Conservation (phyloP, 2,797 vertebrate genomes). For the Ataeniobius toweri region DNA sequence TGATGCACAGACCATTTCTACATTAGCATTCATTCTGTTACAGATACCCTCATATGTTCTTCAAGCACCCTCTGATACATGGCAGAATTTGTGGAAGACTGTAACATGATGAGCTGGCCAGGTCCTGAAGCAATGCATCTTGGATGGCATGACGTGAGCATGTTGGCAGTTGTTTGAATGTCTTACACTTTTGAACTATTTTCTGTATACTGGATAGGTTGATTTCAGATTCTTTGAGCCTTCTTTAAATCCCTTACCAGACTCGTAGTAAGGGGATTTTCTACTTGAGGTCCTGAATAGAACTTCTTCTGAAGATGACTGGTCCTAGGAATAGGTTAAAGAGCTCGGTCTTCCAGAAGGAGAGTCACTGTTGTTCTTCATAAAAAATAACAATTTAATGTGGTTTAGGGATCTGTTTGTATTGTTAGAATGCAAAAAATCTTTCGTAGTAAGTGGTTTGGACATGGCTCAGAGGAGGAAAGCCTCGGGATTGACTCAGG, state of each 20-base stretch:
- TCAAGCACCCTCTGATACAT: not conserved
- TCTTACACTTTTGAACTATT: not conserved
- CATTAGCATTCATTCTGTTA: not conserved
- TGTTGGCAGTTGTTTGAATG: too few species aligned
- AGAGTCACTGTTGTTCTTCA: not conserved
- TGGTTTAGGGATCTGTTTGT: too few species aligned
- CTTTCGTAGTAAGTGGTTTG: too few species aligned
- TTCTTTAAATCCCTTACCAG: too few species aligned
- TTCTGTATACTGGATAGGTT: not conserved
- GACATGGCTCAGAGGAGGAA: too few species aligned
- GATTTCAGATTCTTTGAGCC: too few species aligned
- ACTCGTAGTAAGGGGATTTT: not conserved
- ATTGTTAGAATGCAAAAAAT: too few species aligned
- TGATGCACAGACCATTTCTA: not conserved
- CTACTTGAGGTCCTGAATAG: not conserved
- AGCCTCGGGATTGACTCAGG: too few species aligned
- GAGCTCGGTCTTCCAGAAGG: not conserved
- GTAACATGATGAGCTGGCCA: not conserved
- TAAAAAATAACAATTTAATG: not conserved
- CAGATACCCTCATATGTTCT: not conserved
- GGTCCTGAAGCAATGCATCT: too few species aligned
- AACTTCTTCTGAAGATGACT: too few species aligned
- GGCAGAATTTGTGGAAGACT: not conserved
- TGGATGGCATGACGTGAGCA: too few species aligned
- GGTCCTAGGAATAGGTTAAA: not conserved